phyloP scores from a whole-genome alignment of 35 echinoderm and acorn worm species.

The Hemicentrotus pulcherrimus region DNA sequence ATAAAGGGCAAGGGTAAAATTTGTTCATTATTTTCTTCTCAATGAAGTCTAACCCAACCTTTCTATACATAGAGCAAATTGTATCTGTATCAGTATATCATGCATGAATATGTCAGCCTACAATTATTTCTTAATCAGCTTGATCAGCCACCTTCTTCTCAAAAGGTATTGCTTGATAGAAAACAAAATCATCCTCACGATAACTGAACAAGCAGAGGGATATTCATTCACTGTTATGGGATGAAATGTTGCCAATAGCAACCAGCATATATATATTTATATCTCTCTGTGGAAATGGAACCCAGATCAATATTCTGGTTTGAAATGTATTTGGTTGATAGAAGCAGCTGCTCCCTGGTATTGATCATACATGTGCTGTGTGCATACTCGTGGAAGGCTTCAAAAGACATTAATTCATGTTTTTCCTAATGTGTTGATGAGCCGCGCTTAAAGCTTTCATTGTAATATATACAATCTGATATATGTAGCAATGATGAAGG shows the following conservation, averaged over 20 bases:
- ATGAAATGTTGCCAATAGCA: neutral
- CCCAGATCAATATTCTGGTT: neutral
- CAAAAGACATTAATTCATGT: too few species aligned
- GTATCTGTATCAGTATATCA: too few species aligned
- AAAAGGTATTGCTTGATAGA: neutral
- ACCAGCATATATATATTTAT: neutral
- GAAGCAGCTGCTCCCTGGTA: neutral
- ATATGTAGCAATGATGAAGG: neutral
- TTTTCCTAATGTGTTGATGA: too few species aligned
- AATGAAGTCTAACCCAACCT: neutral
- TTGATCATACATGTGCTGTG: neutral
- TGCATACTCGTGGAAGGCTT: too few species aligned
- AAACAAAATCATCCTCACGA: neutral
- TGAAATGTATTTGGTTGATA: neutral
- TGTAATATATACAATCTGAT: neutral
- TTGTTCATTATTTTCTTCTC: neutral
- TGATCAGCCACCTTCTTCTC: neutral
- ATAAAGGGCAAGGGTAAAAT: too few species aligned
- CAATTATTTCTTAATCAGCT: neutral
- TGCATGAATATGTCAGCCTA: neutral
- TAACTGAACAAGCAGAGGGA: neutral
- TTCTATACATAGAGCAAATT: neutral
- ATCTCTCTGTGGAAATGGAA: neutral
- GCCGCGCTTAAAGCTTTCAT: too few species aligned
- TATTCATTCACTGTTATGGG: neutral